Evolutionary conservation across 2,888 invertebrate species (phyloP).

Genomic region (Chrysina gloriosa): DNA sequence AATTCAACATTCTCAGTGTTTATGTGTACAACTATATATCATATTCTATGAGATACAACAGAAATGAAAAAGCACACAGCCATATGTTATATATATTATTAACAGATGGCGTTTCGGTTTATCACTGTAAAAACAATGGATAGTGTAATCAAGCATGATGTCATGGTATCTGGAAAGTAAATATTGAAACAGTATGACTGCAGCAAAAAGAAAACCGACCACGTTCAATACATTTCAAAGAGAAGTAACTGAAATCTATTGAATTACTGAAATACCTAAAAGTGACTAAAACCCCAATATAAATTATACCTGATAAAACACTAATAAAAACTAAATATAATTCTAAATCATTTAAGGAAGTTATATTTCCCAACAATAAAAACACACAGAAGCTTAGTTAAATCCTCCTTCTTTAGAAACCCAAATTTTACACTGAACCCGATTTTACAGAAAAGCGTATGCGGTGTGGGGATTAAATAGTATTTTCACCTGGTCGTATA

Average conservation of each 20-base stretch:
- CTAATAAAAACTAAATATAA: too few species aligned
- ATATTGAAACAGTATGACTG: constrained; percentile 16
- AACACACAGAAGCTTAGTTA: too few species aligned
- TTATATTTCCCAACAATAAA: too few species aligned
- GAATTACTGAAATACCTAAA: not conserved
- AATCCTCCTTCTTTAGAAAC: not conserved
- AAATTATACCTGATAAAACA: not conserved
- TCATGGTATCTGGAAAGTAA: constrained; percentile 34
- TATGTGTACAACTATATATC: not conserved
- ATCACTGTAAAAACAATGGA: constrained; percentile 35
- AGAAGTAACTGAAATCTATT: not conserved
- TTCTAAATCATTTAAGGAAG: too few species aligned
- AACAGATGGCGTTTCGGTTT: constrained; percentile 19
- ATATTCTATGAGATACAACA: not conserved
- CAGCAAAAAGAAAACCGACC: not conserved
- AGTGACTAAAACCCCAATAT: not conserved
- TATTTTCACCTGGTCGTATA: constrained; percentile 15
- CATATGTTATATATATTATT: constrained; percentile 20
- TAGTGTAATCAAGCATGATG: constrained; percentile 28
- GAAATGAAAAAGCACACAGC: not conserved
- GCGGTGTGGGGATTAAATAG: not conserved
- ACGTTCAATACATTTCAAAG: not conserved
- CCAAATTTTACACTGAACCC: not conserved
- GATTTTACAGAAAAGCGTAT: not conserved
- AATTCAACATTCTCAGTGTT: not conserved